Conservation (phyloP, 2,113 vertebrate species). For the Hemibagrus wyckioides region DNA sequence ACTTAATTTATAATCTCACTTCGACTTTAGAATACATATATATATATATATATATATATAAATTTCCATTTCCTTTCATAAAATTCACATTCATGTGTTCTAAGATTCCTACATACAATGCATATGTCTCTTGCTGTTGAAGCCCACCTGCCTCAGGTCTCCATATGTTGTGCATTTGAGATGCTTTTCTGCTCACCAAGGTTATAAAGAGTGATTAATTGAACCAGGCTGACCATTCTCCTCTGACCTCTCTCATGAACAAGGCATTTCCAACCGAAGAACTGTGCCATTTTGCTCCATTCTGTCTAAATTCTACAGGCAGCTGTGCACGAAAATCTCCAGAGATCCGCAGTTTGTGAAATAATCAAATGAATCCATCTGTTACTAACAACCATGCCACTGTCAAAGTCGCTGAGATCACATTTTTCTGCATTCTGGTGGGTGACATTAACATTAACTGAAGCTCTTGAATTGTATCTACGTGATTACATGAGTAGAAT, state of each 20-base stretch:
- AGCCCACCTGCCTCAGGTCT: background rate
- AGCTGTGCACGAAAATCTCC: background rate
- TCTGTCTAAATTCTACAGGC: background rate
- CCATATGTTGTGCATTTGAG: background rate
- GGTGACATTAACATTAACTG: background rate
- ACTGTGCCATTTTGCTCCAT: background rate
- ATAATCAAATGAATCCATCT: background rate
- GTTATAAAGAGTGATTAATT: background rate
- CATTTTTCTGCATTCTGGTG: background rate
- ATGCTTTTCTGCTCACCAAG: background rate
- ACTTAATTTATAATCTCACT: background rate
- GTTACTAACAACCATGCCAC: background rate
- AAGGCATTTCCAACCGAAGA: background rate
- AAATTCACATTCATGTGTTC: no score
- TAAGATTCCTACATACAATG: no score
- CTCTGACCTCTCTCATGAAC: background rate
- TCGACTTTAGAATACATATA: no score
- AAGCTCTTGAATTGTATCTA: background rate
- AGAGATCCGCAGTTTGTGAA: background rate
- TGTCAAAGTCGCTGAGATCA: background rate
- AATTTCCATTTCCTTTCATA: no score
- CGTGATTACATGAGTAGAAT: background rate
- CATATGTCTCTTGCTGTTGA: background rate
- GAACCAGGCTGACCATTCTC: background rate
- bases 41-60: no score